phyloP scores from a whole-genome alignment of 2,113 vertebrate species.

The Bostrychus sinensis region DNA sequence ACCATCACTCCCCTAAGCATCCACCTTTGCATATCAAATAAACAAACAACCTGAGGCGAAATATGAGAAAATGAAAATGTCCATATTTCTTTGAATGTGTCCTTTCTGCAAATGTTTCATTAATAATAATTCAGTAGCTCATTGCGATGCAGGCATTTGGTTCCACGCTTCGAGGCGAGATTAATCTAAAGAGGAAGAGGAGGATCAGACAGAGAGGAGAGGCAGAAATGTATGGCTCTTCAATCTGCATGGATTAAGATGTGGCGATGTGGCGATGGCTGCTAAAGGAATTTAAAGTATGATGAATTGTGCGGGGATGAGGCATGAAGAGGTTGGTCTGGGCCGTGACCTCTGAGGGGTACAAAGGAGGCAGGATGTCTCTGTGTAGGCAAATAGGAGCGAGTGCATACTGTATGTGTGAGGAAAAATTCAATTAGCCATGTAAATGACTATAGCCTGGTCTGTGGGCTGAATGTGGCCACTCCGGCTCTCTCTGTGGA shows the following conservation, averaged over 20 bases:
- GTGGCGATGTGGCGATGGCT: slow-evolving; percentile 47
- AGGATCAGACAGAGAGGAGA: not conserved
- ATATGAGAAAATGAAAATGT: not conserved
- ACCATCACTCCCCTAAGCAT: slow-evolving; percentile 7
- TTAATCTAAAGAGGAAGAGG: slow-evolving; percentile 55
- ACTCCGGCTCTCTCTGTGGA: slow-evolving; percentile 39
- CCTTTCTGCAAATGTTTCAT: slow-evolving; percentile 21
- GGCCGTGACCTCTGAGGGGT: slow-evolving; percentile 28
- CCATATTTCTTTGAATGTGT: not conserved
- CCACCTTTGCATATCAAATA: not conserved
- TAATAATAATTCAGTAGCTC: slow-evolving; percentile 42
- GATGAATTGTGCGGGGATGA: slow-evolving; percentile 54
- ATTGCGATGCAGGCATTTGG: slow-evolving; percentile 28
- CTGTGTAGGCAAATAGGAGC: not conserved
- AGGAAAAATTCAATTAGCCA: slow-evolving; percentile 33
- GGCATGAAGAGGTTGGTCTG: slow-evolving; percentile 26
- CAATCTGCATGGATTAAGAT: slow-evolving; percentile 60
- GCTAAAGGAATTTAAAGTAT: slow-evolving; percentile 20
- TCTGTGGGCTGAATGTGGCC: slow-evolving; percentile 13
- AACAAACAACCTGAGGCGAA: slow-evolving; percentile 9
- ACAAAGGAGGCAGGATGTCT: not conserved
- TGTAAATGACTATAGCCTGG: slow-evolving; percentile 40
- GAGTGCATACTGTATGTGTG: not conserved
- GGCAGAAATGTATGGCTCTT: slow-evolving; percentile 24
- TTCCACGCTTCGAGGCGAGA: slow-evolving; percentile 46